These are phyloP conservation scores for Trichacis sp. DNA, from an alignment of 2,888 invertebrate genomes.

Conservation along the genomic window DNA sequence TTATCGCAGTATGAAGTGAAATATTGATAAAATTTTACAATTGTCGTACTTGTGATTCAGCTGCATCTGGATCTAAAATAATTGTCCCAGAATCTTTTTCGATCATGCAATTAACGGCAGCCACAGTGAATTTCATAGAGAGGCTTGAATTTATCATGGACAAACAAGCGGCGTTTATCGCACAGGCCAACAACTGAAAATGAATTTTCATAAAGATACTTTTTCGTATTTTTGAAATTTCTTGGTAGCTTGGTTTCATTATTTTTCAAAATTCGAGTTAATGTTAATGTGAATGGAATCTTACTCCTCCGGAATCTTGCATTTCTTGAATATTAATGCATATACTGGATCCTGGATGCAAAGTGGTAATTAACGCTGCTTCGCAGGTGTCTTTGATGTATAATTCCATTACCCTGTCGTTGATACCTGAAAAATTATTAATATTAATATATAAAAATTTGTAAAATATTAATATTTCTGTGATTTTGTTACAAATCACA, in stretches of 20 bases:
- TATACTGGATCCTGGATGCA: conserved; percentile 86
- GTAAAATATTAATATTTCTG: too few species aligned
- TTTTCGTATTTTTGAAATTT: too few species aligned
- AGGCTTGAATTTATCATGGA: conserved; percentile 86
- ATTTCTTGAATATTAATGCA: conserved; percentile 87
- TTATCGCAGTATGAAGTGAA: too few species aligned
- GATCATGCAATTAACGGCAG: conserved; percentile 82
- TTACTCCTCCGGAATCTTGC: conserved; percentile 85
- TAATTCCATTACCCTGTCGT: conserved; percentile 81
- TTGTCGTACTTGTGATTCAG: conserved; percentile 67
- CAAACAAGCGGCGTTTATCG: conserved; percentile 85
- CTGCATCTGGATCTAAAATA: conserved; percentile 74
- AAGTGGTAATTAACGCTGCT: conserved; percentile 76
- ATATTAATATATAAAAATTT: neutral
- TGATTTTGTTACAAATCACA: too few species aligned
- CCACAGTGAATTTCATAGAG: conserved; percentile 85
- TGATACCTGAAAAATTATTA: conserved; percentile 69
- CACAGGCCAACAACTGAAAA: conserved; percentile 80
- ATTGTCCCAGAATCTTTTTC: conserved; percentile 72
- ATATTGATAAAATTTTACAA: conserved; percentile 1
- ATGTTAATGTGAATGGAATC: conserved; percentile 35
- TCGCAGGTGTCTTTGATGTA: conserved; percentile 83
- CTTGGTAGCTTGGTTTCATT: too few species aligned
- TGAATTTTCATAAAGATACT: too few species aligned
- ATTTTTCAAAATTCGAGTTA: neutral